Percentiles rank a stretch among this genome's conserved stretches.
Conservation (phyloP, 2,888 invertebrate species). For the Cephus runcator region DNA sequence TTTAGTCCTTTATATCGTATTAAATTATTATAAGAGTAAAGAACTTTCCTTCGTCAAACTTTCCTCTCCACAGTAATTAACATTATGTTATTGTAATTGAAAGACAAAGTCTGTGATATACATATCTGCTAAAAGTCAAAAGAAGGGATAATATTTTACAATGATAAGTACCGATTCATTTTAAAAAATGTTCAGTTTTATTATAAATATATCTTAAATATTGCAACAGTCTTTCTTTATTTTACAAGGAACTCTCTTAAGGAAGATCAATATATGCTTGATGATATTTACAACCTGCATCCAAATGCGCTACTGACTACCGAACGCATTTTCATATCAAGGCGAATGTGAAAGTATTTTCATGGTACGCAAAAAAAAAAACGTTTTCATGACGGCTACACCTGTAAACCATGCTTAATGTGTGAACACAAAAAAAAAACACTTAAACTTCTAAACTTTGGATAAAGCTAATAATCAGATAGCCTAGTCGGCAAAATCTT, state of each 20-base stretch:
- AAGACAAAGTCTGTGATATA: not conserved
- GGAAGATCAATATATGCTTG: conserved; percentile 13
- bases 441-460: conserved; percentile 26
- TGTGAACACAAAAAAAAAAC: conserved; percentile 9
- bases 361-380: not conserved
- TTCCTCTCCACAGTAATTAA: not conserved
- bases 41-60: not conserved
- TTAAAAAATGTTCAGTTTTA: conserved; percentile 20
- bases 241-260: conserved; percentile 29
- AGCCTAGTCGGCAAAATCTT: conserved; percentile 25
- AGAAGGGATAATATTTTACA: not conserved
- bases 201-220: conserved; percentile 51
- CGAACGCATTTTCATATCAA: conserved; percentile 1
- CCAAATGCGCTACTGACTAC: conserved; percentile 27
- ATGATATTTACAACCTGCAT: conserved; percentile 25
- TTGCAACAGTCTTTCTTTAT: conserved; percentile 40
- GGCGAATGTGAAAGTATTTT: not conserved
- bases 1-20: not conserved
- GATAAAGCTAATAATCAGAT: conserved; percentile 33
- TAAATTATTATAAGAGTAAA: not conserved
- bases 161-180: not conserved
- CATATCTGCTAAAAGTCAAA: not conserved
- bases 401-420: not conserved
- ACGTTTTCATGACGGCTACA: not conserved
- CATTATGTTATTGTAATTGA: not conserved